These are phyloP conservation scores for Andrena flavipes DNA, from an alignment of 2,888 invertebrate species.

Conservation along the genomic window DNA sequence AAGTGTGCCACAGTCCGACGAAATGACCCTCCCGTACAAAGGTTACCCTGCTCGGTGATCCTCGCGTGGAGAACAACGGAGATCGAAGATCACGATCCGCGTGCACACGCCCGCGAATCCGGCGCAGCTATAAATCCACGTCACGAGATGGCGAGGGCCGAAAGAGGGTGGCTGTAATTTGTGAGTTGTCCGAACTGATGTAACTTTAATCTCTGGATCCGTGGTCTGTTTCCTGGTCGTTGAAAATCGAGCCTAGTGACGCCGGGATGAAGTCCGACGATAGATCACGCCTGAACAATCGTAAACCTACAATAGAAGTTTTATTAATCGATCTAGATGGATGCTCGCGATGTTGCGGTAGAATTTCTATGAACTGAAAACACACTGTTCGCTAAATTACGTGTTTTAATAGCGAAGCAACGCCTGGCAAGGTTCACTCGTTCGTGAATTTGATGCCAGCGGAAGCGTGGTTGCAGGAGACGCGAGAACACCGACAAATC, in stretches of 20 bases:
- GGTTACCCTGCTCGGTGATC: conserved; percentile 9
- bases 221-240: too few relatives aligned
- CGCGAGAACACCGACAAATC: conserved; percentile 27
- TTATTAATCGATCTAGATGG: too few relatives aligned
- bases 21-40: conserved; percentile 23
- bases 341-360: too few relatives aligned
- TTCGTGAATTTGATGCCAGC: conserved; percentile 29
- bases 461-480: conserved; percentile 26
- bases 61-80: conserved; percentile 18
- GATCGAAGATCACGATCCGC: conserved; percentile 41
- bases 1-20: conserved; percentile 11
- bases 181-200: background rate
- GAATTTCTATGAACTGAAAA: too few relatives aligned
- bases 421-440: conserved; percentile 2
- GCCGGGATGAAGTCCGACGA: too few relatives aligned
- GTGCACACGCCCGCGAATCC: conserved; percentile 9
- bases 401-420: background rate
- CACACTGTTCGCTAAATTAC: too few relatives aligned
- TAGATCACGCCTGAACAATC: too few relatives aligned
- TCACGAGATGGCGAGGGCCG: conserved; percentile 6
- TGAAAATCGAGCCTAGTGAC: too few relatives aligned
- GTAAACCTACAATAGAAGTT: too few relatives aligned
- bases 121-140: conserved; percentile 21
- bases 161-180: conserved; percentile 1
- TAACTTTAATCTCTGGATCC: background rate